phyloP scores from a whole-genome alignment of 2,113 vertebrate species.

The Odontophorus gujanensis region DNA sequence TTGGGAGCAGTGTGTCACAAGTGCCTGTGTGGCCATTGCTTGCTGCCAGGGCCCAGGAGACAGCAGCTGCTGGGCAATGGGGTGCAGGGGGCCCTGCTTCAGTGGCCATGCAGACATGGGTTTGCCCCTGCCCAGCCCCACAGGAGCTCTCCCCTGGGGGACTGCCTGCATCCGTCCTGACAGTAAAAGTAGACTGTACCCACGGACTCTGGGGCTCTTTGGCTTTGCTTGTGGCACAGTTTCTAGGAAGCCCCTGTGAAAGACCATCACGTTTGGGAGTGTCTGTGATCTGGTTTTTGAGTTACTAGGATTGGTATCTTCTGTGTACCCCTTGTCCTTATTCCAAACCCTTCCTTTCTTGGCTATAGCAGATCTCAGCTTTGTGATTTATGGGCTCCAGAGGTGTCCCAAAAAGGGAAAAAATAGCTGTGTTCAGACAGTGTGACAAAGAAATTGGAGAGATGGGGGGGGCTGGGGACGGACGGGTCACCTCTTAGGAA shows the following conservation, averaged over 20 bases:
- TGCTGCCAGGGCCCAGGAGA: rapidly evolving
- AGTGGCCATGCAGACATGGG: too few relatives aligned
- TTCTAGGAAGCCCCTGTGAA: neutral
- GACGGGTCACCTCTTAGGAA: constrained; percentile 19
- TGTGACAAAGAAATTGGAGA: constrained; percentile 13
- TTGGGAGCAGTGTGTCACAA: neutral
- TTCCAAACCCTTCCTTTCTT: constrained; percentile 25
- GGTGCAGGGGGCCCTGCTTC: neutral
- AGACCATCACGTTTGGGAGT: neutral
- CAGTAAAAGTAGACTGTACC: neutral
- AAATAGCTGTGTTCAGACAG: neutral
- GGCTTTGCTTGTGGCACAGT: neutral
- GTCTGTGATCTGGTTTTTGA: neutral
- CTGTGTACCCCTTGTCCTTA: neutral
- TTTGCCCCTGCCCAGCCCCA: neutral
- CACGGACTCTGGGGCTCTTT: neutral
- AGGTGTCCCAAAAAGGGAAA: constrained; percentile 26
- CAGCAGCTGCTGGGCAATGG: neutral
- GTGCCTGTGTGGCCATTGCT: neutral
- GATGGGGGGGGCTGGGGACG: neutral
- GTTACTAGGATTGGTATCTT: neutral
- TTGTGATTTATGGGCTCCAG: constrained; percentile 16
- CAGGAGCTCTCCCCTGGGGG: neutral
- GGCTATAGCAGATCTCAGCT: neutral
- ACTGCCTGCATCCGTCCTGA: neutral